Percentiles rank a stretch among this genome's conserved stretches.
Conservation (phyloP, 92 coral and sea anemone species). For the Parazoanthus darwini region DNA sequence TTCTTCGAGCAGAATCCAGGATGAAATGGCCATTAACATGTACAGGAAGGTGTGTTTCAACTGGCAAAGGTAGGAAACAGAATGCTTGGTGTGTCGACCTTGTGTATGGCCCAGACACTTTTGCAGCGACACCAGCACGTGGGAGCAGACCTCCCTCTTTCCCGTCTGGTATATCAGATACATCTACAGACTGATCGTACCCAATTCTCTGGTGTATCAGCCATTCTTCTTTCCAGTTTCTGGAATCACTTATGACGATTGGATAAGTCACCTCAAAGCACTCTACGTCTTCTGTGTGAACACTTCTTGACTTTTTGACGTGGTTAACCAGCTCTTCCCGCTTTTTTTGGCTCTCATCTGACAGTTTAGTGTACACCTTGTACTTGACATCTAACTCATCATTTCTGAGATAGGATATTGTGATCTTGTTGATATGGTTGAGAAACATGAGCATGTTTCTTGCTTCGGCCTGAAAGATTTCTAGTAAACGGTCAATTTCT, state of each 20-base stretch:
- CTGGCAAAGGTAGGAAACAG: constrained; percentile 85
- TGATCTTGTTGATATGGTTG: constrained; percentile 70
- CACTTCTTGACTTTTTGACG: constrained; percentile 43
- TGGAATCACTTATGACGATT: constrained; percentile 52
- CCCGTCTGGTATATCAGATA: constrained; percentile 64
- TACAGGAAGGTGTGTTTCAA: constrained; percentile 72
- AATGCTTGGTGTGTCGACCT: constrained; percentile 48
- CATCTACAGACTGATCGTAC: not conserved
- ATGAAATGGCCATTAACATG: constrained; percentile 94
- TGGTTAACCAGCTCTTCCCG: constrained; percentile 54
- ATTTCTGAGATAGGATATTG: constrained; percentile 60
- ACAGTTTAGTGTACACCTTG: constrained; percentile 54
- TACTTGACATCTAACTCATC: constrained; percentile 46
- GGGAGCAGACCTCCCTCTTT: constrained; percentile 74
- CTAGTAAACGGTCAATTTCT: constrained; percentile 49
- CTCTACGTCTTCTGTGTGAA: constrained; percentile 53
- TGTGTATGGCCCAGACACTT: constrained; percentile 28
- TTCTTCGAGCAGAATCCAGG: constrained; percentile 86
- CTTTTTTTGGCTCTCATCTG: constrained; percentile 42
- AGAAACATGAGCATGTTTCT: constrained; percentile 75
- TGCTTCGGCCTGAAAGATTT: constrained; percentile 55
- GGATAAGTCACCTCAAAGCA: constrained; percentile 67
- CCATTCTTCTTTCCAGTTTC: constrained; percentile 56
- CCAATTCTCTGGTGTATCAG: constrained; percentile 78
- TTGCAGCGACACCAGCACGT: constrained; percentile 89